Evolutionary conservation across 2,888 invertebrate species (phyloP).

Genomic region (Isoperla grammatica): DNA sequence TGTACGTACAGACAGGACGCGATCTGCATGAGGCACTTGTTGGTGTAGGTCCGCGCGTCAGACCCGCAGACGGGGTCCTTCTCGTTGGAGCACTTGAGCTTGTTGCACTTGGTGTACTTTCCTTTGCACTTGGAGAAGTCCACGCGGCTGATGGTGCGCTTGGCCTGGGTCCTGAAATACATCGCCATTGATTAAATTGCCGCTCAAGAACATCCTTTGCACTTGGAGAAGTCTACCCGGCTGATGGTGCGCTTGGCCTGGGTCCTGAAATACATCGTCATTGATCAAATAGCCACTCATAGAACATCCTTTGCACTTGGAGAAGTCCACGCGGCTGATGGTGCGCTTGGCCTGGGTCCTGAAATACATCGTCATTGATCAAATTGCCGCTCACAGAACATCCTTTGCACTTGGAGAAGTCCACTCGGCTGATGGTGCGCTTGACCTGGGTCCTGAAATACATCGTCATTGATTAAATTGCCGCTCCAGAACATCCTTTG

Average conservation of each 20-base stretch:
- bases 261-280: conserved; percentile 37
- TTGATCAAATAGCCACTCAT: no score
- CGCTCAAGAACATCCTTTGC: no score
- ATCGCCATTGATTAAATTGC: no score
- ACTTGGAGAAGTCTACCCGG: conserved; percentile 74
- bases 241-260: conserved; percentile 55
- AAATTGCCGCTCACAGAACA: no score
- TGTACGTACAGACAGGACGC: conserved; percentile 83
- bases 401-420: conserved; percentile 76
- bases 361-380: no score
- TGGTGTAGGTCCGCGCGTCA: conserved; percentile 78
- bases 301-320: conserved; percentile 70
- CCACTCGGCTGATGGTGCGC: conserved; percentile 59
- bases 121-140: conserved; percentile 76
- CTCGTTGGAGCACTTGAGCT: conserved; percentile 48
- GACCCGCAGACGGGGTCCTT: conserved; percentile 76
- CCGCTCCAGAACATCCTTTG: no score
- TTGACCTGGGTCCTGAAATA: conserved; percentile 44
- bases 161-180: conserved; percentile 42
- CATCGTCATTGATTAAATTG: no score
- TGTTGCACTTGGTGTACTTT: conserved; percentile 69
- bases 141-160: conserved; percentile 59
- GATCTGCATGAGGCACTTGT: conserved; percentile 74
- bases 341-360: conserved; percentile 50
- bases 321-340: conserved; percentile 66